A percentile compares a stretch with the other conserved stretches of the same genome.
These are phyloP conservation scores for Mobula hypostoma DNA, from an alignment of 2,113 vertebrate genomes.

Conservation along the genomic window DNA sequence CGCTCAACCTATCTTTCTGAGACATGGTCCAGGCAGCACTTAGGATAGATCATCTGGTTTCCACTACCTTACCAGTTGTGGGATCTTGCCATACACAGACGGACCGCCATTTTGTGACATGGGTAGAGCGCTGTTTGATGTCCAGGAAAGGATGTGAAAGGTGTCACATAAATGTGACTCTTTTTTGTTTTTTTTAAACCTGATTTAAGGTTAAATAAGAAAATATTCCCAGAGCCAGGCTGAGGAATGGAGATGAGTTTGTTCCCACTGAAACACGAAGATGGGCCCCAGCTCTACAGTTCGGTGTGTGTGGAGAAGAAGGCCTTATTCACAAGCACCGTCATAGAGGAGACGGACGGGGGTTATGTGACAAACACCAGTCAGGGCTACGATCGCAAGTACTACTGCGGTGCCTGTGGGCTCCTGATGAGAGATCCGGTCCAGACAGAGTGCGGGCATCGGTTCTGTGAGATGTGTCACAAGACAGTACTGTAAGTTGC, in stretches of 20 bases:
- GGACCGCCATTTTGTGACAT: no score
- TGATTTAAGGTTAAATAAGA: no score
- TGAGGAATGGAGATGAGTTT: neutral
- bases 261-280: neutral
- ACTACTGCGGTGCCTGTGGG: neutral
- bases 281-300: neutral
- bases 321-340: fast-evolving
- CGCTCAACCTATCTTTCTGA: no score
- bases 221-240: neutral
- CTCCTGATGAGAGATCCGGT: constrained; percentile 1
- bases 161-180: no score
- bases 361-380: neutral
- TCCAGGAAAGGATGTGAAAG: no score
- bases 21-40: no score
- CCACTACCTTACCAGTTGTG: no score
- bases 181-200: no score
- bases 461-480: neutral
- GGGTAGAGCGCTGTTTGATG: no score
- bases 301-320: neutral
- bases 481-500: neutral
- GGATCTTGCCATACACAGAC: no score
- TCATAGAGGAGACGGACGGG: neutral
- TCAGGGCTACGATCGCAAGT: neutral
- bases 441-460: constrained; percentile 1
- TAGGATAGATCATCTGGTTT: no score